Percentiles rank a stretch among this genome's conserved stretches.
Conservation (phyloP, 2,797 vertebrate genomes). For the Arnoldichthys spilopterus region DNA sequence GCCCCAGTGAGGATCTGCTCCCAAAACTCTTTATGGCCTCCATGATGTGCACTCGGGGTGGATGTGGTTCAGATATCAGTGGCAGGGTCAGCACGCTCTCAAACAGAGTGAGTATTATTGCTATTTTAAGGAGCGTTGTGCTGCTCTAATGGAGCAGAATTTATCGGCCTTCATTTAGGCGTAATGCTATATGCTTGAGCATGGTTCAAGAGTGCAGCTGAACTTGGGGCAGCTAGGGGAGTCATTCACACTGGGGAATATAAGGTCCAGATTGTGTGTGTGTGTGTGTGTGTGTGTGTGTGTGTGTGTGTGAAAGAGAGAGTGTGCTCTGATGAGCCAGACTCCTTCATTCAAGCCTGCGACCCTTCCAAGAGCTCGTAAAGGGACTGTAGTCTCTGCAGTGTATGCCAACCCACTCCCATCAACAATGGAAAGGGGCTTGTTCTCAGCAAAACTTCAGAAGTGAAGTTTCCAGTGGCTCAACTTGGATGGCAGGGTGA, state of each 20-base stretch:
- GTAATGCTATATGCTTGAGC: slow-evolving; percentile 56
- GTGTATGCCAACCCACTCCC: slow-evolving; percentile 72
- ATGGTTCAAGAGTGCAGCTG: slow-evolving; percentile 57
- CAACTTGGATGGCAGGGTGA: slow-evolving; percentile 4
- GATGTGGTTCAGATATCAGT: slow-evolving; percentile 60
- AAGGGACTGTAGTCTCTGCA: slow-evolving; percentile 63
- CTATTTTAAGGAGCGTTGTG: slow-evolving; percentile 60
- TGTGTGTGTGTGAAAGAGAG: slow-evolving; percentile 12
- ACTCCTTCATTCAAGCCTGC: slow-evolving; percentile 45
- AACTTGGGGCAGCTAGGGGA: slow-evolving; percentile 44
- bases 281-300: slow-evolving; percentile 43
- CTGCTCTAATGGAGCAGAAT: slow-evolving; percentile 67
- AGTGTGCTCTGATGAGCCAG: slow-evolving; percentile 38
- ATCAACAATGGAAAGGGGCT: slow-evolving; percentile 71
- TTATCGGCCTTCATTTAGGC: slow-evolving; percentile 56
- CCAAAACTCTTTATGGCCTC: slow-evolving; percentile 32
- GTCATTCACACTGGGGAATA: slow-evolving; percentile 44
- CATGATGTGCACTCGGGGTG: slow-evolving; percentile 48
- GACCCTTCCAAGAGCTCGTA: slow-evolving; percentile 69
- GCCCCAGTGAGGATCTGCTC: slow-evolving; percentile 13
- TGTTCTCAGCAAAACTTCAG: slow-evolving; percentile 10
- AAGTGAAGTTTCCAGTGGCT: slow-evolving; percentile 40
- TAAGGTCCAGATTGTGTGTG: slow-evolving; percentile 48
- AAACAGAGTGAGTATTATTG: slow-evolving; percentile 64
- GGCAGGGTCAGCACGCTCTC: slow-evolving; percentile 52